A percentile compares a stretch with the other conserved stretches of the same genome.
Conservation (phyloP, 2,888 invertebrate species). For the Ochropleura plecta region DNA sequence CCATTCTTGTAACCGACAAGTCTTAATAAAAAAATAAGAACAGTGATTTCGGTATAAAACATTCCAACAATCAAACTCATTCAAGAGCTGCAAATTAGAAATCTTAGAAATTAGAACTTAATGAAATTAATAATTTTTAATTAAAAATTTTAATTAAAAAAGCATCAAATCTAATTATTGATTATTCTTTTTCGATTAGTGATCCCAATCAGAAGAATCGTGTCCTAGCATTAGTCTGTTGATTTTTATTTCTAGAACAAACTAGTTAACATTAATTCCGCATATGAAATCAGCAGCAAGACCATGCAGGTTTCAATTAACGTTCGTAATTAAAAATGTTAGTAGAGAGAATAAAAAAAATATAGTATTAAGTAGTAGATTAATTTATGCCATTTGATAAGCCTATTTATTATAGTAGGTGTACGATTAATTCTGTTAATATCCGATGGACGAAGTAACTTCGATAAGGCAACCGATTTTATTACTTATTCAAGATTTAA, state of each 20-base stretch:
- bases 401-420: conserved; percentile 83
- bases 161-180: conserved; percentile 61
- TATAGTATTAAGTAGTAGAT: conserved; percentile 84
- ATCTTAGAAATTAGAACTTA: conserved; percentile 61
- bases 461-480: conserved; percentile 74
- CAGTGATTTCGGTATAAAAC: conserved; percentile 11
- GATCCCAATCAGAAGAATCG: conserved; percentile 62
- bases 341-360: conserved; percentile 81
- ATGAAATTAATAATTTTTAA: conserved; percentile 63
- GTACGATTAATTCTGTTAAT: conserved; percentile 85
- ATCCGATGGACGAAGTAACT: conserved; percentile 70
- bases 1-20: background rate
- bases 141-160: conserved; percentile 65
- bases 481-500: conserved; percentile 67
- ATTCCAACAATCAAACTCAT: conserved; percentile 27
- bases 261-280: conserved; percentile 71
- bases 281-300: conserved; percentile 67
- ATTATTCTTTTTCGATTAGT: conserved; percentile 63
- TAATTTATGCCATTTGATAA: conserved; percentile 87
- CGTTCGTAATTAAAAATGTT: conserved; percentile 86
- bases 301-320: conserved; percentile 85
- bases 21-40: conserved; percentile 23
- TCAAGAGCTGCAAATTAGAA: conserved; percentile 55
- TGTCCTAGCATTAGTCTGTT: conserved; percentile 56
- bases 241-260: conserved; percentile 69